Percentiles rank a stretch among this genome's conserved stretches.
These are phyloP conservation scores for Semaprochilodus insignis DNA, from an alignment of 2,797 vertebrate genomes.

Conservation along the genomic window DNA sequence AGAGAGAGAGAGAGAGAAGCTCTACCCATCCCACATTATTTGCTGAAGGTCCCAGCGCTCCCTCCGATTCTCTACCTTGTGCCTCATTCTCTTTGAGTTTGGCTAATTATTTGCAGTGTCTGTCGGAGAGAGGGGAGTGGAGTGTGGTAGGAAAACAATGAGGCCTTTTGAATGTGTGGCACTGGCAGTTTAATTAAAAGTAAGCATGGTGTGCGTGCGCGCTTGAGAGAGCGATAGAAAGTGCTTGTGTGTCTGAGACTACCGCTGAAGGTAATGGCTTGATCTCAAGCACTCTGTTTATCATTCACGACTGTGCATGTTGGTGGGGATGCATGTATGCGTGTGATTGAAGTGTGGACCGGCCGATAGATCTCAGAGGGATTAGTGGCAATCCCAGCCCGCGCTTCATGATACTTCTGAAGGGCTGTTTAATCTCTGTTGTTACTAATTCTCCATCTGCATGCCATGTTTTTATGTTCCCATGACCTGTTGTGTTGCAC, in stretches of 20 bases:
- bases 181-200: slow-evolving; percentile 55
- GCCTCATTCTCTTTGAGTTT: slow-evolving; percentile 44
- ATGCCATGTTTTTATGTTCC: slow-evolving; percentile 15
- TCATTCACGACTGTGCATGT: slow-evolving; percentile 7
- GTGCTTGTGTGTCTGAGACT: neutral
- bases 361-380: slow-evolving; percentile 9
- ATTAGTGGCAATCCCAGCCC: slow-evolving; percentile 18
- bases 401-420: slow-evolving; percentile 11
- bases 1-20: slow-evolving; percentile 22
- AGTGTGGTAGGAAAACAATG: slow-evolving; percentile 29
- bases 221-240: neutral
- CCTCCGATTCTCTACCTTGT: slow-evolving; percentile 29
- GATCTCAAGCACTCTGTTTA: slow-evolving; percentile 20
- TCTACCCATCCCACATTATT: slow-evolving; percentile 42
- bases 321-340: neutral
- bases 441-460: slow-evolving; percentile 32
- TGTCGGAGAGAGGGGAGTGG: slow-evolving; percentile 20
- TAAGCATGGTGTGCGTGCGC: slow-evolving; percentile 17
- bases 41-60: slow-evolving; percentile 42
- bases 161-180: slow-evolving; percentile 26
- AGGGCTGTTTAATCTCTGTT: slow-evolving; percentile 40
- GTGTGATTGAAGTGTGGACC: slow-evolving; percentile 30
- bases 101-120: slow-evolving; percentile 47
- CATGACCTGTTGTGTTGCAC: slow-evolving; percentile 18
- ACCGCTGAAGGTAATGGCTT: slow-evolving; percentile 20